These are phyloP conservation scores for Decapterus maruadsi DNA, from an alignment of 2,797 vertebrate species.

Conservation along the genomic window DNA sequence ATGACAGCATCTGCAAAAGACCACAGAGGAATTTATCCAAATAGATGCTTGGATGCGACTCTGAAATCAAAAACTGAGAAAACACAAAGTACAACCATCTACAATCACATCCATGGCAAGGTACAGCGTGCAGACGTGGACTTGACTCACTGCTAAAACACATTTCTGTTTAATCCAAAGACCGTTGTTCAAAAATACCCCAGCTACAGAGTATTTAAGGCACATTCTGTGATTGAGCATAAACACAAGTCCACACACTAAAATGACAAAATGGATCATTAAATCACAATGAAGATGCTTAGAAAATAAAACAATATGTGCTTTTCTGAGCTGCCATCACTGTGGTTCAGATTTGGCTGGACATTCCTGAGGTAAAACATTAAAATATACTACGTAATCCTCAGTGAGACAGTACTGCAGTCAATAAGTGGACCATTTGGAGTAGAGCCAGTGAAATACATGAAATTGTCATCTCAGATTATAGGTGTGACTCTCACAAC, in stretches of 20 bases:
- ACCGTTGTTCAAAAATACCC: background rate
- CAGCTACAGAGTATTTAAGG: background rate
- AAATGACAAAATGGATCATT: background rate
- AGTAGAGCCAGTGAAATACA: background rate
- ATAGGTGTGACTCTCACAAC: background rate
- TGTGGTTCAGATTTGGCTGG: background rate
- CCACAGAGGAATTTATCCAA: slow-evolving; percentile 56
- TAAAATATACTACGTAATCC: background rate
- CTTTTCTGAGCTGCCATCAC: background rate
- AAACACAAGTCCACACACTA: background rate
- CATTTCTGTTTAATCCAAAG: background rate
- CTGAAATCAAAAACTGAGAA: slow-evolving; percentile 50
- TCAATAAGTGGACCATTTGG: background rate
- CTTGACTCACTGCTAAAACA: slow-evolving; percentile 13
- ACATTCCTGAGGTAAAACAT: background rate
- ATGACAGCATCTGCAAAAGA: slow-evolving; percentile 68
- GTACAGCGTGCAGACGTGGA: background rate
- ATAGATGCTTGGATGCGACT: slow-evolving; percentile 36
- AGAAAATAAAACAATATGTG: background rate
- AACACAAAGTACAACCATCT: slow-evolving; percentile 14
- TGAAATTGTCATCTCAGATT: background rate
- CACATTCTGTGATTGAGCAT: background rate
- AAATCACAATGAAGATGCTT: background rate
- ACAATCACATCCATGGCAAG: background rate
- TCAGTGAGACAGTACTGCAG: background rate